Conservation (phyloP, 2,888 invertebrate species). For the Sarcophaga subvicina region DNA sequence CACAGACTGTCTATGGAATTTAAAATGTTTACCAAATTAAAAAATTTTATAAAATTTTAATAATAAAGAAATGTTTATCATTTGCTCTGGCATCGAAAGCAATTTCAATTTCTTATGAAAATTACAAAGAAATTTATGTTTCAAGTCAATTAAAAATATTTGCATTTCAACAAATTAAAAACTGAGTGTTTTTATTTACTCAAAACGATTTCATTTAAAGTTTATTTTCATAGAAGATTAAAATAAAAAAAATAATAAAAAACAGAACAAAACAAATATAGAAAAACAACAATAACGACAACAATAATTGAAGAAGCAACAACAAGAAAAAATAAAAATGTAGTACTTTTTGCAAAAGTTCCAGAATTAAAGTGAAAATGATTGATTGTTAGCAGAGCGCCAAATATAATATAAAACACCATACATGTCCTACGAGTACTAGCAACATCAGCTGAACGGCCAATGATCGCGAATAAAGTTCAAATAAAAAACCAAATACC, state of each 20-base stretch:
- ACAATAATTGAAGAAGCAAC: background rate
- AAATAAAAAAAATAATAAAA: too few species aligned
- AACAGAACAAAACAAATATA: too few species aligned
- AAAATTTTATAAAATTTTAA: too few species aligned
- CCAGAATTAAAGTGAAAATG: background rate
- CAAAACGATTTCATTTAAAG: background rate
- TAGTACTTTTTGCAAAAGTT: background rate
- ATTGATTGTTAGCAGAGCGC: constrained; percentile 13
- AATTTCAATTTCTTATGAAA: too few species aligned
- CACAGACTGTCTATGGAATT: too few species aligned
- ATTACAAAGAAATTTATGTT: background rate
- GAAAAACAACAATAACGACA: background rate
- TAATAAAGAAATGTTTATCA: too few species aligned
- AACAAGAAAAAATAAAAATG: background rate
- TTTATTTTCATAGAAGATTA: too few species aligned
- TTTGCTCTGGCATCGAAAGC: too few species aligned
- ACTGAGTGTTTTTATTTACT: background rate
- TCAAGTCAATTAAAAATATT: constrained; percentile 3
- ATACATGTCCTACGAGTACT: background rate
- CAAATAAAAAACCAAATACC: background rate
- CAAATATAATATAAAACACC: constrained; percentile 1
- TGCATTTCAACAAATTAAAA: background rate
- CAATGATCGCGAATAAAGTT: background rate
- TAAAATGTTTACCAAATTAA: too few species aligned
- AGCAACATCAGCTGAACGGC: background rate